Conservation (phyloP, 2,113 vertebrate species). For the Nerophis ophidion region DNA sequence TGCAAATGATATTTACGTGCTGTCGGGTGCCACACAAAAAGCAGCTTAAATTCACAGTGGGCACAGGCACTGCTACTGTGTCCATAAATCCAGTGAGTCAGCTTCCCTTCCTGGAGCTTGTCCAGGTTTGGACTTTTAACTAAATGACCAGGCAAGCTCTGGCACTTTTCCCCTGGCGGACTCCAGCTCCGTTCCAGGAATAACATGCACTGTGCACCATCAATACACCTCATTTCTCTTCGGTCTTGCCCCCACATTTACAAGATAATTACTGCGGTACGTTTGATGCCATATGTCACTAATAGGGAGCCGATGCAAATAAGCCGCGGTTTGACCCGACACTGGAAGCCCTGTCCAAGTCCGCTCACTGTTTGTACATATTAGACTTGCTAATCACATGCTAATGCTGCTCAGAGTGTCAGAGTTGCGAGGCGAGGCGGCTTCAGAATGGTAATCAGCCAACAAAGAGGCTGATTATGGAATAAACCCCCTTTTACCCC, state of each 20-base stretch:
- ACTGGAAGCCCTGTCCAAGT: constrained; percentile 35
- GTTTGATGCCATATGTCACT: constrained; percentile 23
- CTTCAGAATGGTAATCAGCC: constrained; percentile 65
- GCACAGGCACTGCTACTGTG: constrained; percentile 26
- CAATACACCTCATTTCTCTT: too few relatives aligned
- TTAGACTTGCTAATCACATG: constrained; percentile 73
- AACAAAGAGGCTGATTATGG: constrained; percentile 64
- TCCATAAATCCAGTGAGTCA: constrained; percentile 37
- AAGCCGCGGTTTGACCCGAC: constrained; percentile 6
- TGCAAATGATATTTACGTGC: constrained; percentile 14
- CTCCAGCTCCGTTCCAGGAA: constrained; percentile 21
- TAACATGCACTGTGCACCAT: not conserved
- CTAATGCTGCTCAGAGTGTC: constrained; percentile 54
- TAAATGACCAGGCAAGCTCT: constrained; percentile 23
- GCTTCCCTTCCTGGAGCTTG: constrained; percentile 36
- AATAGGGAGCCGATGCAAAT: constrained; percentile 33
- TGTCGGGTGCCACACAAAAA: constrained; percentile 17
- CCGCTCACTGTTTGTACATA: constrained; percentile 46
- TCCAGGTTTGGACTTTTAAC: constrained; percentile 36
- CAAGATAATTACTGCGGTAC: not conserved
- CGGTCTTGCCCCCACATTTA: not conserved
- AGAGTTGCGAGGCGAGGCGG: constrained; percentile 38
- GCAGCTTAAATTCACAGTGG: constrained; percentile 19
- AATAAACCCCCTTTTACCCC: constrained; percentile 14
- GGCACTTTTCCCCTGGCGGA: constrained; percentile 17